phyloP scores from a whole-genome alignment of 2,888 invertebrate species.

The Stenotaenia linearis region DNA sequence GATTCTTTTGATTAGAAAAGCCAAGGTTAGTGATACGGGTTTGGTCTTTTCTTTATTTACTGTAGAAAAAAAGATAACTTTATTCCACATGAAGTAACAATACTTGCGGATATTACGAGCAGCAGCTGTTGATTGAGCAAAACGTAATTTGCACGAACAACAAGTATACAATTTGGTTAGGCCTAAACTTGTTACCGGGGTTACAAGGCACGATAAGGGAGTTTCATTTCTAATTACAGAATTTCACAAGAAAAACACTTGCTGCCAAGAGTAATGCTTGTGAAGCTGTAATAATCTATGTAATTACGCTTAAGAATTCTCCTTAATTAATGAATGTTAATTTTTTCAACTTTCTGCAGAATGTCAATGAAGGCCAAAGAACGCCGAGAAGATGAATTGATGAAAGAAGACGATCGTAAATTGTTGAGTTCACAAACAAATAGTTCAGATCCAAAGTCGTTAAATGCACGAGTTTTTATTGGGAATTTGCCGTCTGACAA shows the following conservation, averaged over 20 bases:
- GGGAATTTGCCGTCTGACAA: constrained; percentile 68
- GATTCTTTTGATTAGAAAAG: too few species aligned
- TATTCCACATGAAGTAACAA: not conserved
- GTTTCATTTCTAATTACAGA: not conserved
- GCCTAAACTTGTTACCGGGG: not conserved
- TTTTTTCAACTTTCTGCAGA: not conserved
- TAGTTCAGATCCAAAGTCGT: constrained; percentile 61
- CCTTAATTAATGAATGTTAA: not conserved
- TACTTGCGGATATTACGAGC: not conserved
- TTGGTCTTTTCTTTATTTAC: not conserved
- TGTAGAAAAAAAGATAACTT: not conserved
- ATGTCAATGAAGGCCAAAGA: not conserved
- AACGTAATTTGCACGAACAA: not conserved
- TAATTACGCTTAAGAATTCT: too few species aligned
- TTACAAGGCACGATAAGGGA: not conserved
- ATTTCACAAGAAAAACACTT: not conserved
- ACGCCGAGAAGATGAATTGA: constrained; percentile 1
- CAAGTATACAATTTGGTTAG: not conserved
- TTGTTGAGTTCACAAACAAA: constrained; percentile 38
- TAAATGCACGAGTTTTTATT: constrained; percentile 70
- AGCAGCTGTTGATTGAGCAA: not conserved
- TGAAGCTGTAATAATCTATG: too few species aligned
- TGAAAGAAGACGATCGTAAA: constrained; percentile 18
- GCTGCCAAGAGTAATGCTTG: not conserved
- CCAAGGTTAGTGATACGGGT: too few species aligned